phyloP scores from a whole-genome alignment of 2,888 invertebrate species.

The Kryphioiulus occultus region DNA sequence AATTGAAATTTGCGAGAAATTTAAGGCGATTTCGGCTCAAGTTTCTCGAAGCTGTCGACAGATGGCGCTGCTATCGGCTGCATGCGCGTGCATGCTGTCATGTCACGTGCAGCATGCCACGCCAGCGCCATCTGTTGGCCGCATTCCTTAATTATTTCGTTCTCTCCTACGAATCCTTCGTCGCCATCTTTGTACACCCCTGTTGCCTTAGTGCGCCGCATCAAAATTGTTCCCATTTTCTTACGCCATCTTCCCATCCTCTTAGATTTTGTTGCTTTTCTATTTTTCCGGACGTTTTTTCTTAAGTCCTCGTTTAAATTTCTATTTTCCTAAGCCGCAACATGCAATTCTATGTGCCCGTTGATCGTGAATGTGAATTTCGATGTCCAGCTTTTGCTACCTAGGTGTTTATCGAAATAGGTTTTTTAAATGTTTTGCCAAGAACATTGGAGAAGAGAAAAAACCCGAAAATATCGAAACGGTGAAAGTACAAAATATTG shows the following conservation, averaged over 20 bases:
- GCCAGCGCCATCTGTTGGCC: neutral
- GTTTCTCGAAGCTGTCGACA: neutral
- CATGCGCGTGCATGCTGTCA: too few relatives aligned
- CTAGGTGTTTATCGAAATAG: neutral
- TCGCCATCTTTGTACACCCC: neutral
- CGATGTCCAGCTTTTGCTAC: constrained; percentile 15
- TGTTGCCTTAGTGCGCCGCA: neutral
- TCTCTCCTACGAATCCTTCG: neutral
- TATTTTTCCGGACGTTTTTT: neutral
- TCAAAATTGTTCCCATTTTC: neutral
- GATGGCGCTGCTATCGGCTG: neutral
- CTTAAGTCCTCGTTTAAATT: neutral
- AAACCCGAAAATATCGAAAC: neutral
- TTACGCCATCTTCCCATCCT: constrained; percentile 21
- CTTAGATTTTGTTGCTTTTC: neutral
- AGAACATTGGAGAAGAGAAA: neutral
- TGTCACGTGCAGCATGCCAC: too few relatives aligned
- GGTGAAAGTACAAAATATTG: neutral
- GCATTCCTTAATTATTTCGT: neutral
- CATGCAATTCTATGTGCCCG: neutral
- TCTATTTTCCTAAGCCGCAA: constrained; percentile 30
- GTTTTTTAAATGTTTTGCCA: neutral
- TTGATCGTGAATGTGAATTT: neutral
- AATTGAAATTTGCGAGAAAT: neutral
- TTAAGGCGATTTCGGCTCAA: neutral